Evolutionary conservation across 1,140 invertebrate genomes (phyloP).

Genomic region (Drosophila triauraria): DNA sequence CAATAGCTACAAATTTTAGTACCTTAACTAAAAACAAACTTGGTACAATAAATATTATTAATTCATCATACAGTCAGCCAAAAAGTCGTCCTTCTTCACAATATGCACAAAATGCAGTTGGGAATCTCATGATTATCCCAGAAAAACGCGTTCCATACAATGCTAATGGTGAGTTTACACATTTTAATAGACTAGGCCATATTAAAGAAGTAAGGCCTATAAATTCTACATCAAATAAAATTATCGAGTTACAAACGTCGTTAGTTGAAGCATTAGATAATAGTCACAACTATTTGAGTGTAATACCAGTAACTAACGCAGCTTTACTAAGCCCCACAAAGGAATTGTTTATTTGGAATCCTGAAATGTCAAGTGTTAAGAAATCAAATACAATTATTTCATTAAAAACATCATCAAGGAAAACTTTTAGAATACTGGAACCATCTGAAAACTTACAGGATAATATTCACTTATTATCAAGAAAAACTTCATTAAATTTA

Average conservation of each 20-base stretch:
- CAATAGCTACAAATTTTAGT: constrained; percentile 2
- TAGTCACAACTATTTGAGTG: background rate
- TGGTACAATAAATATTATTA: background rate
- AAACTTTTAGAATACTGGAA: constrained; percentile 1
- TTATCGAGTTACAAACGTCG: background rate
- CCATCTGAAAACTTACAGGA: constrained; percentile 13
- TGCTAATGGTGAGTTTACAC: background rate
- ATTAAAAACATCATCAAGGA: background rate
- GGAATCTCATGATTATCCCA: background rate
- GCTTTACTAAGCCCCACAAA: background rate
- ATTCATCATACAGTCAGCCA: background rate
- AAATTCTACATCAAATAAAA: background rate
- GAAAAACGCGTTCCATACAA: background rate
- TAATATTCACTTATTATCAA: background rate
- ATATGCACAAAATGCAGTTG: background rate
- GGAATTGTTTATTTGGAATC: constrained; percentile 5
- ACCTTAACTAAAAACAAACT: constrained; percentile 8
- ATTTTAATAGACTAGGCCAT: background rate
- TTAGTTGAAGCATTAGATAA: background rate
- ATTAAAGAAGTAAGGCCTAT: background rate
- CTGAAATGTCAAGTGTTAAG: background rate
- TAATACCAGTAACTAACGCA: background rate
- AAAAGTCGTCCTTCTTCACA: background rate
- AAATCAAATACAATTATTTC: background rate
- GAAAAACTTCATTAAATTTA: background rate